These are phyloP conservation scores for Prunella fulvescens DNA, from an alignment of 2,113 vertebrate genomes.

Conservation along the genomic window DNA sequence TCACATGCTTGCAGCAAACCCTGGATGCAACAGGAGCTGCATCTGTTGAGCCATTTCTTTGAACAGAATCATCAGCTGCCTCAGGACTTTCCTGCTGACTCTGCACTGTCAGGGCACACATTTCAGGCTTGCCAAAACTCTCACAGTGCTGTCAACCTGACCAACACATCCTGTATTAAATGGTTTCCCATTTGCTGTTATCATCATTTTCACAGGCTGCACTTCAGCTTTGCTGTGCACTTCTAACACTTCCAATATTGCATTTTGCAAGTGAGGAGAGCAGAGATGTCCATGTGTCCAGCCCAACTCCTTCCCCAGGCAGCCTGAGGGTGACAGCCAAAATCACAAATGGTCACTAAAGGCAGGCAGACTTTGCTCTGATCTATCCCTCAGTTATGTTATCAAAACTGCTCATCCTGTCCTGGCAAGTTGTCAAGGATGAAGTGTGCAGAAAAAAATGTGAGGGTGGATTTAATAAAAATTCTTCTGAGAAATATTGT, in stretches of 20 bases:
- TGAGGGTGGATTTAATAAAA: neutral
- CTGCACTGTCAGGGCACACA: neutral
- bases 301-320: neutral
- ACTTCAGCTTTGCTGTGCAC: neutral
- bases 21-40: neutral
- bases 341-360: neutral
- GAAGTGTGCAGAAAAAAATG: neutral
- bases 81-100: neutral
- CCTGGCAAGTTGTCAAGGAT: neutral
- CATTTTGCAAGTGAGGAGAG: neutral
- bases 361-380: neutral
- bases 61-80: neutral
- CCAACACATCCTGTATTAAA: neutral
- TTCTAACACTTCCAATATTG: neutral
- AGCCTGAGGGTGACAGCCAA: neutral
- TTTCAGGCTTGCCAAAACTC: neutral
- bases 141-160: neutral
- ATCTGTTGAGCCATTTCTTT: neutral
- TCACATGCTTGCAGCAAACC: neutral
- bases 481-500: neutral
- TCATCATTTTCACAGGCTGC: constrained; percentile 22
- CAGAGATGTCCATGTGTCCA: neutral
- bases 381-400: neutral
- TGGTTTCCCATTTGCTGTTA: constrained; percentile 26
- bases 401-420: neutral